Conservation (phyloP, 2,113 vertebrate species). For the Cyphomyrus discorhynchus region DNA sequence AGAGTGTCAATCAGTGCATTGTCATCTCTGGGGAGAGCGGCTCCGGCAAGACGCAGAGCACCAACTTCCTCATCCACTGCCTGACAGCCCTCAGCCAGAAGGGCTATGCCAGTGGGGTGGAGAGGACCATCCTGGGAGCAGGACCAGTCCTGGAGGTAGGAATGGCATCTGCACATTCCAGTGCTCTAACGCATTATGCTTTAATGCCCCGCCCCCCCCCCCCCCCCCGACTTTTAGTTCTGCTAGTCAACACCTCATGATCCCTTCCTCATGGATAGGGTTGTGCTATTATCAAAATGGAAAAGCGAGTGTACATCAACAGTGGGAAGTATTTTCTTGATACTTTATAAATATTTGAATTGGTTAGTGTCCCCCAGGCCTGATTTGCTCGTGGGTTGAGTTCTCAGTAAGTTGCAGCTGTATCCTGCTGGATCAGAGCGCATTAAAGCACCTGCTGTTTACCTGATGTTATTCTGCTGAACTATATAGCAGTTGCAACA, state of each 20-base stretch:
- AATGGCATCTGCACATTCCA: not conserved
- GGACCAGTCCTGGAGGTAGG: constrained; percentile 96
- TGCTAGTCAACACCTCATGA: not conserved
- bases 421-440: not conserved
- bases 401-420: not conserved
- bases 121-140: constrained; percentile 93
- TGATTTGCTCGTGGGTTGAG: not conserved
- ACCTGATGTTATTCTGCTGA: not conserved
- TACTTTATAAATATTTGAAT: not conserved
- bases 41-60: constrained; percentile 96
- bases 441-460: not conserved
- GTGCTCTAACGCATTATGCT: not conserved
- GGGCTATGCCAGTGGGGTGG: constrained; percentile 92
- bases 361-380: not conserved
- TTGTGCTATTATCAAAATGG: not conserved
- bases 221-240: not conserved
- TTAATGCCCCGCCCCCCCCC: not conserved
- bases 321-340: not conserved
- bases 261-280: not conserved
- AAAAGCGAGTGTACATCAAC: not conserved
- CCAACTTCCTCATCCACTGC: constrained; percentile 98
- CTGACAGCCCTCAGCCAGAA: constrained; percentile 95
- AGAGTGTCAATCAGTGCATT: constrained; percentile 88
- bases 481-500: not conserved
- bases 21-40: constrained; percentile 98